Base-by-base conservation (phyloP, 2,888 invertebrate species). In the Troides helena region DNA sequence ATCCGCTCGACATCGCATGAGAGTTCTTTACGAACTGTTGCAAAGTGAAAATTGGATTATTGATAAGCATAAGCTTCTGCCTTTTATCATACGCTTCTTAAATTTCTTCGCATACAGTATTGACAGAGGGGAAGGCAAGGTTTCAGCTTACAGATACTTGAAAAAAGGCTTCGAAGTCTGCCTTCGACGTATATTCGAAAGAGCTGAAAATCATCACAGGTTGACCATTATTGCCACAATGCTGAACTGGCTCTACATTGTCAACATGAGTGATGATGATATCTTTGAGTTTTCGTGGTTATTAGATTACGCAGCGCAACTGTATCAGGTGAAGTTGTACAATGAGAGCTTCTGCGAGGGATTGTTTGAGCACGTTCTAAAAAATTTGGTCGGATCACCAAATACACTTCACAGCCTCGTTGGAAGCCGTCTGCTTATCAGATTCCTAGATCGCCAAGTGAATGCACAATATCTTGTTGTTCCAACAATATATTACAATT, bases 121-220 rank as follows among this genome's bases (percentile, higher is more conserved):
- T 12, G 62, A 56, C 23, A 69, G 65, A 23, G 72, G 74, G 64
- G 50, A 79, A 63, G 70, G 70, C 72, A 14, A 77, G 80, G 56
- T 74, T 76, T 7, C 65, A 12, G 77, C 78, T 1, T 92, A 90
- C 66, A 78, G 75, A 2, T 83, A 85, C 58, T 75, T 94, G 67
- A 86, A 85, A 56, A 93, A 89, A 73, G 93, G 94, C 2, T 85
- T 94, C 10, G 94, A 94, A 76, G 89, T 93, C 1, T 94, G 94
- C 73, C 76, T 95, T 2, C 86, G 92, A 46, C 86, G 93, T 25
- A 88, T 93, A 17, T 90, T 94, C 21, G 87, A 90, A 63, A 90
- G 93, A 73, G 85, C 93, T 18, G 77, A 85, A 6, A 93, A 93
- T 66, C 75, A 82, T 5, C 87, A 94, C 74, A 80, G 94, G 18